Evolutionary conservation across 2,888 invertebrate genomes (phyloP).

Genomic region (Anodontia alba): DNA sequence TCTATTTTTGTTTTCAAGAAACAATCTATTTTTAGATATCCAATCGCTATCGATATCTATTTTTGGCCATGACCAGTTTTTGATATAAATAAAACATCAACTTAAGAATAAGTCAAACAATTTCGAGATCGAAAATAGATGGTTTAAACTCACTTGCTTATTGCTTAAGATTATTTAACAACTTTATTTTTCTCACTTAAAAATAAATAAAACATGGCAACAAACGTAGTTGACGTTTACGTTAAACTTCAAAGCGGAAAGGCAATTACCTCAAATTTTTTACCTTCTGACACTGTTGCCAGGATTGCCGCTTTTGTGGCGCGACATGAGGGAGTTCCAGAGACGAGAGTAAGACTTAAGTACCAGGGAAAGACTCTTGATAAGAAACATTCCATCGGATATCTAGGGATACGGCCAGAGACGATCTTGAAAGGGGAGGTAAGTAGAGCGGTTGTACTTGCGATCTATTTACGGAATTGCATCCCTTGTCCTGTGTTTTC

Average conservation of each 20-base stretch:
- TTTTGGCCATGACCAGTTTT: not conserved
- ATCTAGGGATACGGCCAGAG: slow-evolving; percentile 76
- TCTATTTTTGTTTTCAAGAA: not conserved
- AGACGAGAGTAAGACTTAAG: slow-evolving; percentile 70
- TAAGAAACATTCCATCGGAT: slow-evolving; percentile 67
- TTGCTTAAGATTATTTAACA: too few relatives aligned
- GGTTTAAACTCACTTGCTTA: too few relatives aligned
- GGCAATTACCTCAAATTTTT: slow-evolving; percentile 65
- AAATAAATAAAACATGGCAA: slow-evolving; percentile 58
- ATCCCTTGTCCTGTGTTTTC: not conserved
- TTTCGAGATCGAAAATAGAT: too few relatives aligned
- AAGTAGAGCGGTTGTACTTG: slow-evolving; percentile 26
- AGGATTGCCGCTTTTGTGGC: slow-evolving; percentile 66
- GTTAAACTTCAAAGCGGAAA: slow-evolving; percentile 76
- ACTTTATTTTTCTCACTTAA: not conserved
- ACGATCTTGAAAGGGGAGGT: slow-evolving; percentile 81
- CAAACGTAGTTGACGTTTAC: slow-evolving; percentile 67
- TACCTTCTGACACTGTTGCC: slow-evolving; percentile 52
- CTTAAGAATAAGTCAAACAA: not conserved
- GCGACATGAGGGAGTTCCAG: slow-evolving; percentile 63
- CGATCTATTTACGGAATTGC: not conserved
- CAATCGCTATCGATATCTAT: not conserved
- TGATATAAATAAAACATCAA: not conserved
- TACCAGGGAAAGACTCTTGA: slow-evolving; percentile 80
- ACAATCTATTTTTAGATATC: not conserved